A percentile compares a stretch with the other conserved stretches of the same genome.
These are phyloP conservation scores for Xiphydria camelus DNA, from an alignment of 2,888 invertebrate species.

Conservation along the genomic window DNA sequence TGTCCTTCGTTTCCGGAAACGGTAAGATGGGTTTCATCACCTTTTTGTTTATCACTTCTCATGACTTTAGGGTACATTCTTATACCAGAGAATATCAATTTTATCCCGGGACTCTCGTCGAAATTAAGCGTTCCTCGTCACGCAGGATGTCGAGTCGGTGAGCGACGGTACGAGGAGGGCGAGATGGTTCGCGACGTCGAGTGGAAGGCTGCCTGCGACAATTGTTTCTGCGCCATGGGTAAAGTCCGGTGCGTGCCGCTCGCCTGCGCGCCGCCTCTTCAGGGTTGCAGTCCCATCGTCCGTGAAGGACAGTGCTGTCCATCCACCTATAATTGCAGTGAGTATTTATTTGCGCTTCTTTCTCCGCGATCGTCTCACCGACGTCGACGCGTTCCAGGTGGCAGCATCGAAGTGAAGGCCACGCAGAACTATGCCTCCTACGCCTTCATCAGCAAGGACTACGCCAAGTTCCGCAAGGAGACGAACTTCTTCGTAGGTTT, in stretches of 20 bases:
- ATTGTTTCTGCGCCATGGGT: conserved; percentile 80
- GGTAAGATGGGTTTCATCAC: conserved; percentile 34
- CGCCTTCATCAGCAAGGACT: conserved; percentile 61
- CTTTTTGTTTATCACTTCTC: too few species aligned
- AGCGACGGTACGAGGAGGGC: conserved; percentile 69
- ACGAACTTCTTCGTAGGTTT: conserved; percentile 50
- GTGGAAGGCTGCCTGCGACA: conserved; percentile 69
- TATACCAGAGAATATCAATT: conserved; percentile 42
- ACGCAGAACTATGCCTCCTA: conserved; percentile 60
- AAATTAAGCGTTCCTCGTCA: conserved; percentile 5
- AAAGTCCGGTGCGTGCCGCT: conserved; percentile 74
- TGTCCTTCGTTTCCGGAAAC: conserved; percentile 37
- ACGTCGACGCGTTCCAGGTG: conserved; percentile 54
- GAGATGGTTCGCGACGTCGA: conserved; percentile 65
- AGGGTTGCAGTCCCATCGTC: conserved; percentile 76
- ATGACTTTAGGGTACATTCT: too few species aligned
- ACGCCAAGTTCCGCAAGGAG: conserved; percentile 61
- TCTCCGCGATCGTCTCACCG: conserved; percentile 8
- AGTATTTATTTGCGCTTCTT: conserved; percentile 46
- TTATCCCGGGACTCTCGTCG: too few species aligned
- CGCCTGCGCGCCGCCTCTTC: conserved; percentile 74
- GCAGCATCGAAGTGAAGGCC: conserved; percentile 61
- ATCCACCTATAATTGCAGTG: conserved; percentile 79
- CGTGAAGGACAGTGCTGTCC: conserved; percentile 82
- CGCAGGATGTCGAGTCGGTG: conserved; percentile 69